Conservation (phyloP, 2,888 invertebrate species). For the Charanyca ferruginea region DNA sequence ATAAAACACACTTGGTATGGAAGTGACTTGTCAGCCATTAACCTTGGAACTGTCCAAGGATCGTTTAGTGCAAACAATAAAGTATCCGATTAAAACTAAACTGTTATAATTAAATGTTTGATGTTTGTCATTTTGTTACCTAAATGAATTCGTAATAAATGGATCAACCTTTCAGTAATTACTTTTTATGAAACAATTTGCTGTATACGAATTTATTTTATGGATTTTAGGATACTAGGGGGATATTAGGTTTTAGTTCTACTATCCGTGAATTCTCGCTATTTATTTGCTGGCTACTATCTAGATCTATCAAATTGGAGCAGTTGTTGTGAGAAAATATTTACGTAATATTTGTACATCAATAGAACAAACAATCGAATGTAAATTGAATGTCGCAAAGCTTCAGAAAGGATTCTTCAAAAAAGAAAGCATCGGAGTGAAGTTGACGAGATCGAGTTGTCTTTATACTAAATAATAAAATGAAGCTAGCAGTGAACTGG, state of each 20-base stretch:
- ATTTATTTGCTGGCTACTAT: constrained; percentile 3
- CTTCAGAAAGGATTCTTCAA: constrained; percentile 23
- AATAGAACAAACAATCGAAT: constrained; percentile 15
- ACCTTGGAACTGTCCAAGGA: constrained; percentile 29
- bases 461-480: not conserved
- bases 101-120: constrained; percentile 55
- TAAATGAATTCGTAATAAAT: constrained; percentile 35
- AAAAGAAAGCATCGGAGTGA: constrained; percentile 5
- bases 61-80: constrained; percentile 45
- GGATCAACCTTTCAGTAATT: constrained; percentile 6
- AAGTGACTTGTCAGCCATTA: constrained; percentile 33
- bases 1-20: constrained; percentile 46
- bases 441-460: constrained; percentile 3
- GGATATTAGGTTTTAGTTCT: constrained; percentile 2
- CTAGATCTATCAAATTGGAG: constrained; percentile 3
- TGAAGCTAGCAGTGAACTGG: not conserved
- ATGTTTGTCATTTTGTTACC: constrained; percentile 31
- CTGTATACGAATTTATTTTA: constrained; percentile 8
- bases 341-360: constrained; percentile 15
- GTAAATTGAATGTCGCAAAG: not conserved
- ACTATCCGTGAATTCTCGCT: not conserved
- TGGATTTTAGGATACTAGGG: not conserved
- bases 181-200: constrained; percentile 19
- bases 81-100: constrained; percentile 42
- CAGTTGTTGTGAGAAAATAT: constrained; percentile 6